Base-by-base conservation (phyloP, 92 coral and sea anemone genomes). In the Siderastrea radians region DNA sequence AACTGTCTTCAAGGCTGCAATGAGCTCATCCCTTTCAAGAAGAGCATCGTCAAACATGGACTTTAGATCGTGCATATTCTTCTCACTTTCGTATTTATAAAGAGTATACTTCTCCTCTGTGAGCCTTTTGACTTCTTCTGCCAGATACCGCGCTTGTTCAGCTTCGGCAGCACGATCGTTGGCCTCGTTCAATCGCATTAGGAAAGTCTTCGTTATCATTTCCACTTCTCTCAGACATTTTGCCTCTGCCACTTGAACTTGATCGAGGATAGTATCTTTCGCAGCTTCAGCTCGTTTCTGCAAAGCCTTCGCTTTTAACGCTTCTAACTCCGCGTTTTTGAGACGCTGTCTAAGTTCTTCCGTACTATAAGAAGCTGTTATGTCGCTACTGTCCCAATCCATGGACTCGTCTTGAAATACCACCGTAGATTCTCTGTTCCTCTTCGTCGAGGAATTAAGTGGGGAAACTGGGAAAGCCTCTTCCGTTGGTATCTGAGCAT, bases 51-150 rank as follows among this genome's bases (percentile, higher is more conserved):
- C 98, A 4, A 95, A 83, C 87, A 91, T 88, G 46, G 84, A 68
- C 68, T 89, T 91, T 6, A 95, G 75, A 26, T 93, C 98, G 46
- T 95, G 95, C 62, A 95, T 80, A 49, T 81, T 95, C 17, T 87
- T 89, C 69, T 95, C 98, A 73, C 93, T 95, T 74, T 95, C 98
- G 67, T 95, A 95, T 63, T 93, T 93, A 63, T 87, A 95, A 43
- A 95, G 89, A n/a, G 98, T 93, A 76, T 90, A 95, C 79, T 95
- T 95, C 82, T 95, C 96, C 57, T 95, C 96, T 10, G 98, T 92
- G 16, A 93, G 88, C 79, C 96, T 82, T 71, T 93, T 93, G 2
- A 94, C 89, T 65, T 95, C 98, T 76, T 95, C 96, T 5, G 98
- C 94, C 45, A 93, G 17, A 54, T 91, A 95, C 8, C 94, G 89